Percentiles rank a stretch among this genome's conserved stretches.
Evolutionary conservation across 2,113 vertebrate genomes (phyloP).

Genomic region (Petrocephalus zakoni): DNA sequence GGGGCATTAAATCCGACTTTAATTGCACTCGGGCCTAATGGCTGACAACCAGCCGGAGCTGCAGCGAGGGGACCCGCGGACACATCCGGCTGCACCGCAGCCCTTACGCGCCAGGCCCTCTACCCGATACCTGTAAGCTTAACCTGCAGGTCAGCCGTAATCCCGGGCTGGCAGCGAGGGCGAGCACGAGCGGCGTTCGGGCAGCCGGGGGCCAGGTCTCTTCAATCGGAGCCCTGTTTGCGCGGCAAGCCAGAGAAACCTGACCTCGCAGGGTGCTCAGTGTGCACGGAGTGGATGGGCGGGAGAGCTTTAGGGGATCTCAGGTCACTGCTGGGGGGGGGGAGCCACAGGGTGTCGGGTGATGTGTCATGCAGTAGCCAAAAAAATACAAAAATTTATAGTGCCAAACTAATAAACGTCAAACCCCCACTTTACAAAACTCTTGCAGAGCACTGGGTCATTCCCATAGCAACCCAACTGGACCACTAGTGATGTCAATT

Average conservation of each 20-base stretch:
- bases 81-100: not conserved
- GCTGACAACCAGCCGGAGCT: not conserved
- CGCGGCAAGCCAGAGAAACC: constrained; percentile 30
- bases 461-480: not conserved
- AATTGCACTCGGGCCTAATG: not conserved
- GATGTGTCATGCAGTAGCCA: not conserved
- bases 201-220: constrained; percentile 4
- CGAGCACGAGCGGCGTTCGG: not conserved
- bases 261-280: constrained; percentile 14
- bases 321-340: not conserved
- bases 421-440: not conserved
- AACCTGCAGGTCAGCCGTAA: not conserved
- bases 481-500: not conserved
- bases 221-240: constrained; percentile 29
- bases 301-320: not conserved
- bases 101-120: not conserved
- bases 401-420: not conserved
- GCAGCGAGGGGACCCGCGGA: not conserved
- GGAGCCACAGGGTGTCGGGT: constrained; percentile 18
- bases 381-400: not conserved
- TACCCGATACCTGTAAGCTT: not conserved
- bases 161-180: not conserved
- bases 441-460: not conserved
- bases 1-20: not conserved
- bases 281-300: not conserved